Evolutionary conservation across 64 coral and sea anemone species (phyloP).

Genomic region (Anthopleura sola): DNA sequence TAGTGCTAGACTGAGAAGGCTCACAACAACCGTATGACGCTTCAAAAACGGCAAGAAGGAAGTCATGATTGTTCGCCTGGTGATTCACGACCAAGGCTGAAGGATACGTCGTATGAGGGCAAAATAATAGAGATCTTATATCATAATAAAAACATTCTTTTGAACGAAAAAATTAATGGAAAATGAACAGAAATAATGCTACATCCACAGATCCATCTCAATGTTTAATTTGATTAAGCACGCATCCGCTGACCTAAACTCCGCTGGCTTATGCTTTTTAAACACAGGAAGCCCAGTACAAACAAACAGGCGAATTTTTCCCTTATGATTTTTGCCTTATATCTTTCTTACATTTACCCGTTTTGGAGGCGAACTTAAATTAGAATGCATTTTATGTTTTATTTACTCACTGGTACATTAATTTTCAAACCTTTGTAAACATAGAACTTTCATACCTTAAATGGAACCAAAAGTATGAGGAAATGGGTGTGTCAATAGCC

Average conservation of each 20-base stretch:
- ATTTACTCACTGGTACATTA: too few species aligned
- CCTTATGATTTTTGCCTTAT: not conserved
- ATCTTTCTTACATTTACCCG: not conserved
- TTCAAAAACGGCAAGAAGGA: constrained; percentile 1
- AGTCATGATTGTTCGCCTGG: not conserved
- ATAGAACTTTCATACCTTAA: too few species aligned
- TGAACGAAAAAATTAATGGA: not conserved
- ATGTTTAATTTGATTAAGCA: not conserved
- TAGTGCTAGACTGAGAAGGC: not conserved
- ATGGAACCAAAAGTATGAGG: too few species aligned
- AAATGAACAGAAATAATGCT: too few species aligned
- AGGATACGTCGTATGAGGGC: not conserved
- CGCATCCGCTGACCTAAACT: not conserved
- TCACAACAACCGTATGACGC: constrained; percentile 6
- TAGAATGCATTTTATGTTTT: too few species aligned
- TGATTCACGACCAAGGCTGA: not conserved
- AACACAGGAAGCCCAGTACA: not conserved
- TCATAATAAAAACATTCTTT: not conserved
- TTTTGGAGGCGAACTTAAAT: not conserved
- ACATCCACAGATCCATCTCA: too few species aligned
- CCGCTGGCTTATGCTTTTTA: not conserved
- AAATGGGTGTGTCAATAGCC: too few species aligned
- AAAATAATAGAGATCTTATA: not conserved
- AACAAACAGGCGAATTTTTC: not conserved
- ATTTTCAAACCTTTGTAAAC: too few species aligned